Evolutionary conservation across 2,888 invertebrate species (phyloP), one percentile per base, ranked within the genome.

Genomic region (Agrypnus murinus): DNA sequence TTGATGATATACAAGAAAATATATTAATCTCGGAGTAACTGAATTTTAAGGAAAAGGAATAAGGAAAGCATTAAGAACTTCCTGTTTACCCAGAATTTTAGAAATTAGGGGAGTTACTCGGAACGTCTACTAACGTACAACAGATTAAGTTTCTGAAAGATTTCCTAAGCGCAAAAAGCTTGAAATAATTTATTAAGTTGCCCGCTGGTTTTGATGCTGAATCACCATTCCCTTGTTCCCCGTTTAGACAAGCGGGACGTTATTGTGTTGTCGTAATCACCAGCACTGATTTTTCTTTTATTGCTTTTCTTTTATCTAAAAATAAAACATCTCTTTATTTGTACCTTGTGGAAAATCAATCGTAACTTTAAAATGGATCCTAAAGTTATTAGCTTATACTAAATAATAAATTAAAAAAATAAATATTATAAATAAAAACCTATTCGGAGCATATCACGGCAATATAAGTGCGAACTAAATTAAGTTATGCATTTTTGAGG

Each of bases 1-100:
- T 72, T 72, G 66, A 72, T 72, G 69, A 66, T 72, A 40, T 65
- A 53, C 60, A 65, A 64, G 46, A 66, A 66, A 57, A 72, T 46
- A 12, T 62, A 62, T 62, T 48, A 62, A 62, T 62, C 50, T 36
- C 48, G 17, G n/a, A 62, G 34, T 48, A 46, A 46, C 34, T 62
- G 62, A 46, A 46, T 62, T 62, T 59, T 62, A 50, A 17, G 14
- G 50, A 40, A 64, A 53, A 38, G 25, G 64, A 48, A 53, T 64
- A 62, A 45, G 64, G 40, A 40, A 43, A 34, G 40, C 58, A 58
- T 58, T 43, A 53, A 64, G 38, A 38, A 34, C 14, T 63, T 63
- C 63, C 63, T 64, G 38, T 64, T 50, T 64, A 40, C 38, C 10
- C 53, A 38, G 53, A 64, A 64, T 64, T 50, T 64, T 40, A 50